phyloP scores from a whole-genome alignment of 2,113 vertebrate species.

The Phalacrocorax carbo region DNA sequence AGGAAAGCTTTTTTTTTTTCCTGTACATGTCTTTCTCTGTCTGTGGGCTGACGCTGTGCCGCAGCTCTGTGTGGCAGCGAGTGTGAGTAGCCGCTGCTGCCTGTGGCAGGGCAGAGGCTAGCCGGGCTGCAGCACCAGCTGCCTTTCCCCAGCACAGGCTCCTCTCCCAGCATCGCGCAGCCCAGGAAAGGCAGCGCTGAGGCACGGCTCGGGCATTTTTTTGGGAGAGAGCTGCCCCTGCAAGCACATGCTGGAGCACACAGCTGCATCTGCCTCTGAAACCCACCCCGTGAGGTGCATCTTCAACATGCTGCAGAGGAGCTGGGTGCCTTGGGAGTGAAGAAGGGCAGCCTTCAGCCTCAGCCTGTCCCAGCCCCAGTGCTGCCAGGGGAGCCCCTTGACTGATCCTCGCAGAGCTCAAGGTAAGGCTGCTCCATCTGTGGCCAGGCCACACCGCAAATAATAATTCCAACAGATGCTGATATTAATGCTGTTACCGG shows the following conservation, averaged over 20 bases:
- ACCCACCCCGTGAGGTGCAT: fast-evolving
- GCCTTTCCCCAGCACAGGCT: fast-evolving
- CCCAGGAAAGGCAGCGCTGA: background rate
- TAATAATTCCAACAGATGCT: background rate
- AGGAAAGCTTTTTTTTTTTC: too few species aligned
- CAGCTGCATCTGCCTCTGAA: fast-evolving
- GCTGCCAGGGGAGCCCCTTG: background rate
- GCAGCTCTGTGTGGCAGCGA: background rate
- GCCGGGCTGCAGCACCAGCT: background rate
- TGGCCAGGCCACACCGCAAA: fast-evolving
- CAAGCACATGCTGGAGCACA: fast-evolving
- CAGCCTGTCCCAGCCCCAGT: background rate
- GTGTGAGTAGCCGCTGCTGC: background rate
- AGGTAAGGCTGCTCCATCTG: background rate
- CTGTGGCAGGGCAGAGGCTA: background rate
- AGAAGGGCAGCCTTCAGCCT: background rate
- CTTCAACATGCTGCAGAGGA: background rate
- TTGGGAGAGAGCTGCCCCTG: background rate
- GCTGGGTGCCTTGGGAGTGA: background rate
- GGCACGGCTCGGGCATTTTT: fast-evolving
- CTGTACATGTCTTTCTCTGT: background rate
- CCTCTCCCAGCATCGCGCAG: fast-evolving
- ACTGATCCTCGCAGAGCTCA: fast-evolving
- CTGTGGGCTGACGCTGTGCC: background rate
- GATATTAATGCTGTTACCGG: fast-evolving